Conservation (phyloP, 2,113 vertebrate species). For the human (Homo sapiens) region GRCh38 chr17:49833001-49833500, state of each 20-base stretch:
- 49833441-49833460: neutral
- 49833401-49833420: neutral
- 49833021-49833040: neutral
- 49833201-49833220: neutral
- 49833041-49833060: neutral
- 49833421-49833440: neutral
- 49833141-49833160: neutral
- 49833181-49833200: conserved; percentile 40
- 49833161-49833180: conserved; percentile 23
- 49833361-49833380: neutral
- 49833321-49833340: conserved; percentile 38
- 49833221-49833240: neutral
- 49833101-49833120: neutral
- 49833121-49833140: neutral
- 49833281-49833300: conserved; percentile 43
- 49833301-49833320: neutral
- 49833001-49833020: conserved; percentile 23
- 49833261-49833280: neutral
- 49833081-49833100: neutral
- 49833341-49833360: neutral
- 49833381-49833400: neutral
- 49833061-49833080: neutral
- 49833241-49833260: neutral
- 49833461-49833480: neutral
- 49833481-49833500: neutral